Evolutionary conservation across 2,797 vertebrate genomes (phyloP), one percentile per base, ranked within the genome.

Genomic region (Pangasius mekongensis): DNA sequence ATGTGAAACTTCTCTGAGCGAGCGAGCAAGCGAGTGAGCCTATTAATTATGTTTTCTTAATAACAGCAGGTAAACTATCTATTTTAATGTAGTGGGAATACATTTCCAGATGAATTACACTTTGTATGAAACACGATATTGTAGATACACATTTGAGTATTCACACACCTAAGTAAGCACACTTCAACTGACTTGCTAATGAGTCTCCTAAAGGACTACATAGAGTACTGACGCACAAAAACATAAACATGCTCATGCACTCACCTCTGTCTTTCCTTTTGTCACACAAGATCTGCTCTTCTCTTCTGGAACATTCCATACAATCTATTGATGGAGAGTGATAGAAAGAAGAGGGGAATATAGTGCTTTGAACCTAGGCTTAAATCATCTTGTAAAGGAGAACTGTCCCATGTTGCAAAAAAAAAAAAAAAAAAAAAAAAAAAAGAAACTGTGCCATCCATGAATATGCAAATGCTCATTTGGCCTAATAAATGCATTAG

Each of bases 201-300:
- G 77, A 81, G 64, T 64, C 22, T 90, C 86, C 56, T 86, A 58
- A 86, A 83, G 56, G 86, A 90, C 71, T 86, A 69, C 74, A 83
- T 73, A 89, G 8, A 84, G 49, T 24, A 84, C 13, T 66, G 43
- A 94, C 54, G 87, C 36, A 81, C 47, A 33, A 33, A 36, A 24
- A 66, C 8, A 36, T 16, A 69, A 5, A 80, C n/a, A 87, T 4
- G 7, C 11, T 47, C 54, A 73, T 54, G 22, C n/a, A 81, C 83
- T 90, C 74, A 92, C 91, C 90, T 90, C 84, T 2, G 90, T 97
- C 91, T 97, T 97, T 91, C 97, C 97, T 87, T 98, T 98, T 24
- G 92, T 94, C 86, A 94, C 95, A 91, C 97, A 98, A 27, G 95
- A 96, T 60, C 39, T 94, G 91, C 93, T 90, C 86, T 82, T 91